Evolutionary conservation across 2,797 vertebrate genomes (phyloP).

Genomic region (Hoplostethus mediterraneus): DNA sequence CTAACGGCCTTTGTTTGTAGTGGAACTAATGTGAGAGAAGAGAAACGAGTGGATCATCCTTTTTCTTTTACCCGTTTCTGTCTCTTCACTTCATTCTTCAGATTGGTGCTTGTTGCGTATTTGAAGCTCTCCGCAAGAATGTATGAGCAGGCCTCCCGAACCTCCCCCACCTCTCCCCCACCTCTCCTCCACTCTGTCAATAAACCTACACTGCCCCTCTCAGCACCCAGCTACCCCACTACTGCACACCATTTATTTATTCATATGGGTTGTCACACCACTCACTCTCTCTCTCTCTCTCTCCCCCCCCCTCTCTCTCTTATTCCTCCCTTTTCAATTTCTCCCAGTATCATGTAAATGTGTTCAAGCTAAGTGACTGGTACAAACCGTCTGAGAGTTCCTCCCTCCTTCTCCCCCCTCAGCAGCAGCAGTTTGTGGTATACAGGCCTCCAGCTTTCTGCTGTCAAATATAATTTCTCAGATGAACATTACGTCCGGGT

Average conservation of each 20-base stretch:
- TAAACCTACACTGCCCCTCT: slow-evolving; percentile 79
- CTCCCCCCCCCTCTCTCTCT: slow-evolving; percentile 20
- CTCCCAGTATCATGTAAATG: slow-evolving; percentile 41
- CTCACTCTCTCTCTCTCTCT: slow-evolving; percentile 44
- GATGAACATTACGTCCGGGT: slow-evolving; percentile 60
- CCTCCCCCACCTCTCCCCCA: slow-evolving; percentile 61
- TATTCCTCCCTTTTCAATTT: slow-evolving; percentile 43
- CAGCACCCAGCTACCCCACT: slow-evolving; percentile 74
- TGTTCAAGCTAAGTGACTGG: slow-evolving; percentile 62
- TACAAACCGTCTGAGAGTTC: slow-evolving; percentile 53
- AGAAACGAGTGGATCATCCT: slow-evolving; percentile 9
- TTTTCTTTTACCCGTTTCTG: slow-evolving; percentile 17
- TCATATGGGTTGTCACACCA: slow-evolving; percentile 64
- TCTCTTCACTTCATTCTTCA: slow-evolving; percentile 50
- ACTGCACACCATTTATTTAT: slow-evolving; percentile 81
- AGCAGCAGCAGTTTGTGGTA: slow-evolving; percentile 52
- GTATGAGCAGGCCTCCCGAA: slow-evolving; percentile 56
- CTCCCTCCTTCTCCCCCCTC: slow-evolving; percentile 8
- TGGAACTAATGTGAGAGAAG: slow-evolving; percentile 23
- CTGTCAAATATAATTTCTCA: slow-evolving; percentile 60
- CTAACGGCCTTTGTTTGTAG: slow-evolving; percentile 46
- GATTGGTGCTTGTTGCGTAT: slow-evolving; percentile 58
- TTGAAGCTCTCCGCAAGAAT: slow-evolving; percentile 62
- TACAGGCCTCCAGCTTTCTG: slow-evolving; percentile 39
- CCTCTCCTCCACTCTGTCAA: slow-evolving; percentile 78